Percentiles rank a stretch among this genome's conserved stretches.
These are phyloP conservation scores for Rhinichthys klamathensis DNA, from an alignment of 2,113 vertebrate species.

Conservation along the genomic window DNA sequence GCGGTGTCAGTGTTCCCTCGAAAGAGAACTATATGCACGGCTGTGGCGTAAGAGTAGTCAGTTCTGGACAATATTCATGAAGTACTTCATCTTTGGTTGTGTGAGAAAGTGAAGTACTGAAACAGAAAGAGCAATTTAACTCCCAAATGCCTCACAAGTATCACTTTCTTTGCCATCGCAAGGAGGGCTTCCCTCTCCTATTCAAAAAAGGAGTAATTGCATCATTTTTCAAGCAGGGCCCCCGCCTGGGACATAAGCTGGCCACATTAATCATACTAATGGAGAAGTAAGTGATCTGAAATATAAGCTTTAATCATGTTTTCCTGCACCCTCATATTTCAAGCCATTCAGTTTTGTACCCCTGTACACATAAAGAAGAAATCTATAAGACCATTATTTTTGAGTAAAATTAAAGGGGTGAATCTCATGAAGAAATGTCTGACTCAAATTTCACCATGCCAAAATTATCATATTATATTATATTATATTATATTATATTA, in stretches of 20 bases:
- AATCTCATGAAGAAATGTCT: background rate
- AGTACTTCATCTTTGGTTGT: background rate
- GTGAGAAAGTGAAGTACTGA: background rate
- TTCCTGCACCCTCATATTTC: constrained; percentile 52
- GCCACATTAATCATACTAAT: constrained; percentile 79
- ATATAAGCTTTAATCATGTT: constrained; percentile 78
- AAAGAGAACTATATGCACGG: background rate
- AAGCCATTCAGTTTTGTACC: constrained; percentile 45
- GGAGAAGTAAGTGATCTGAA: constrained; percentile 79
- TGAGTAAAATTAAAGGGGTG: background rate
- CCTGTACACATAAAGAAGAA: background rate
- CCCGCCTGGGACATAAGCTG: constrained; percentile 62
- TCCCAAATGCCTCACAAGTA: background rate
- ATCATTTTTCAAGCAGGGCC: constrained; percentile 77
- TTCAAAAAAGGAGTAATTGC: constrained; percentile 80
- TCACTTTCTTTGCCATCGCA: constrained; percentile 28
- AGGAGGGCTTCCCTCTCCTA: constrained; percentile 67
- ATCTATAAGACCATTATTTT: background rate
- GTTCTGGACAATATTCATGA: background rate
- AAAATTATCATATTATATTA: background rate
- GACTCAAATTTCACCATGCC: background rate
- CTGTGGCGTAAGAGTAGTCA: background rate
- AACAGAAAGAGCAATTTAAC: constrained; percentile 9
- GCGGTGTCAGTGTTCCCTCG: no score
- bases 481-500: background rate